Evolutionary conservation across 1,140 invertebrate genomes (phyloP).

Genomic region (Hyles euphorbiae): DNA sequence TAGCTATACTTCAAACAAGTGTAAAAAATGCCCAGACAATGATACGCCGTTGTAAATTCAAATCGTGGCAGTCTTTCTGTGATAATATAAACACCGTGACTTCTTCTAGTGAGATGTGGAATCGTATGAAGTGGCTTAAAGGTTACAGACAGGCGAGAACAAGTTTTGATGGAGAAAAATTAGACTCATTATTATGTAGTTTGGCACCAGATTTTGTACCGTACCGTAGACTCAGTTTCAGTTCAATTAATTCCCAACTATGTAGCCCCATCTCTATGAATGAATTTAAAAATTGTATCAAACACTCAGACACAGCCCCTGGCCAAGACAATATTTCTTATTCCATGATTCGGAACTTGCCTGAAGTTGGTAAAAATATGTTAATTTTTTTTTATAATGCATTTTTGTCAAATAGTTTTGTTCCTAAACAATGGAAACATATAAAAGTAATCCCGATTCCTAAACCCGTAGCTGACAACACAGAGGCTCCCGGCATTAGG

Average conservation of each 20-base stretch:
- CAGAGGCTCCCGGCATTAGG: conserved; percentile 8
- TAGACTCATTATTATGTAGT: neutral
- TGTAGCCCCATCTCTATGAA: neutral
- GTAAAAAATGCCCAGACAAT: neutral
- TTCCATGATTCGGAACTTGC: conserved; percentile 27
- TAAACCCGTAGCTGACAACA: conserved; percentile 28
- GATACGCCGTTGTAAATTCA: conserved; percentile 1
- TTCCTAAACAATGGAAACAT: conserved; percentile 44
- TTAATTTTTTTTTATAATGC: conserved; percentile 25
- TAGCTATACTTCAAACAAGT: neutral
- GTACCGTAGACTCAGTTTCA: neutral
- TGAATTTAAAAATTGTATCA: conserved; percentile 1
- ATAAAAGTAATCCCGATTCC: conserved; percentile 43
- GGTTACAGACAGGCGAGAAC: neutral
- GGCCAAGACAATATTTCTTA: conserved; percentile 29
- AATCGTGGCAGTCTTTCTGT: conserved; percentile 2
- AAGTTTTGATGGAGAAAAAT: neutral
- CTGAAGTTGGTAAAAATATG: conserved; percentile 7
- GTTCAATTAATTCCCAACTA: neutral
- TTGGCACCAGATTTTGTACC: conserved; percentile 2
- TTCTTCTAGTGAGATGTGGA: conserved; percentile 6
- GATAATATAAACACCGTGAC: neutral
- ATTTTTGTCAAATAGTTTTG: conserved; percentile 12
- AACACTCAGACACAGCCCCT: conserved; percentile 16
- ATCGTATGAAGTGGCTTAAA: conserved; percentile 9